A percentile compares a stretch with the other conserved stretches of the same genome.
phyloP scores from a whole-genome alignment of 2,797 vertebrate species.

The Oophaga sylvatica region DNA sequence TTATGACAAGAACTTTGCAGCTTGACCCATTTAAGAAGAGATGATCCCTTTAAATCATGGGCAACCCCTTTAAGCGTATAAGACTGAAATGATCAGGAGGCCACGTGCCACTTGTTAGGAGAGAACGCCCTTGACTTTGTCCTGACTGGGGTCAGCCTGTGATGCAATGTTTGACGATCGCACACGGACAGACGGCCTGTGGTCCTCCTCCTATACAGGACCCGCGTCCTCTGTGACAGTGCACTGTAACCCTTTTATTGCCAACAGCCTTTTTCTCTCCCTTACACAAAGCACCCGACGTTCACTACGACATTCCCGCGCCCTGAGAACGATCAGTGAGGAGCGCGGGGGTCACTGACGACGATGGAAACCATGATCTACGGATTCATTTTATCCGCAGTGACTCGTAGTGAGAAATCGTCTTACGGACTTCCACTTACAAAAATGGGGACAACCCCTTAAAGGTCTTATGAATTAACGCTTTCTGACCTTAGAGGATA shows the following conservation, averaged over 20 bases:
- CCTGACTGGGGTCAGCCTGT: constrained; percentile 10
- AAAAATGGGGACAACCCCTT: too few relatives aligned
- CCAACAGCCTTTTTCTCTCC: background rate
- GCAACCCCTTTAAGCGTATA: background rate
- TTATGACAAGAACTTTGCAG: too few relatives aligned
- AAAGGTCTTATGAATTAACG: too few relatives aligned
- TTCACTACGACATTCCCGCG: too few relatives aligned
- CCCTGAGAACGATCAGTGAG: too few relatives aligned
- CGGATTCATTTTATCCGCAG: too few relatives aligned
- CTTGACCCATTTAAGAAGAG: too few relatives aligned
- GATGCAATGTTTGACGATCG: constrained; percentile 38
- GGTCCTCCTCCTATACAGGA: background rate
- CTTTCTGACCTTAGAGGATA: too few relatives aligned
- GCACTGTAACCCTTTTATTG: background rate
- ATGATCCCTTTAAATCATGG: background rate
- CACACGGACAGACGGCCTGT: background rate
- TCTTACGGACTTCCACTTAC: too few relatives aligned
- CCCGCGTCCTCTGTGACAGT: background rate
- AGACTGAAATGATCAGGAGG: background rate
- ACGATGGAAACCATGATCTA: too few relatives aligned
- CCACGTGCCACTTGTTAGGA: background rate
- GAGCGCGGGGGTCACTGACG: too few relatives aligned
- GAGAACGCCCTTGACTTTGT: constrained; percentile 27
- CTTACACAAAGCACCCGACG: background rate
- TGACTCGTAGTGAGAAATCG: too few relatives aligned